phyloP scores from a whole-genome alignment of 2,888 invertebrate genomes.

The Sminthurinus aureus region DNA sequence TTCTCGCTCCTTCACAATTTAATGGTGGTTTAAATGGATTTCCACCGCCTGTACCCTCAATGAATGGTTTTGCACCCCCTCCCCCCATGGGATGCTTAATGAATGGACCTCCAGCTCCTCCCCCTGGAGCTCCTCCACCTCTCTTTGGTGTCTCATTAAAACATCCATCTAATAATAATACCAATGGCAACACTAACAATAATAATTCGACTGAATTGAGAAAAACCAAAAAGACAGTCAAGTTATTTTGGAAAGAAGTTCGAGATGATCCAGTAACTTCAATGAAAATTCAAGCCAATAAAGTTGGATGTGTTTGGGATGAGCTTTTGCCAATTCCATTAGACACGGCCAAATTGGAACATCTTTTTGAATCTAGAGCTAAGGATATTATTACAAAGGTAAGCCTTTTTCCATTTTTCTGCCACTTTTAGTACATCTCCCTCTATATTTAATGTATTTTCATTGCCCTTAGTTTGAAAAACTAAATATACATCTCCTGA shows the following conservation, averaged over 20 bases:
- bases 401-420: conserved; percentile 56
- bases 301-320: conserved; percentile 79
- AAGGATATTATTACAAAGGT: conserved; percentile 96
- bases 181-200: conserved; percentile 61
- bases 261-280: conserved; percentile 78
- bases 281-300: conserved; percentile 66
- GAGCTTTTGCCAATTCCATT: conserved; percentile 80
- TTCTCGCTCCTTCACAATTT: conserved; percentile 69
- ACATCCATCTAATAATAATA: conserved; percentile 41
- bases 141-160: conserved; percentile 63
- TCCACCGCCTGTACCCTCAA: conserved; percentile 63
- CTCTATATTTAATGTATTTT: too few relatives aligned
- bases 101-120: conserved; percentile 62
- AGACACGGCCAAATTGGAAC: conserved; percentile 92
- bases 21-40: conserved; percentile 62
- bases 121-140: conserved; percentile 61
- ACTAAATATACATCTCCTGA: too few relatives aligned
- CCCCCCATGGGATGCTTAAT: conserved; percentile 60
- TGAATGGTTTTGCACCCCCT: conserved; percentile 61
- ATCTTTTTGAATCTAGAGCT: conserved; percentile 94
- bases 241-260: conserved; percentile 97
- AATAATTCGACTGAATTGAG: conserved; percentile 67
- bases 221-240: conserved; percentile 95
- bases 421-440: too few relatives aligned
- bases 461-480: too few relatives aligned